These are phyloP conservation scores for Eidolon dupreanum DNA, from an alignment of 2,797 vertebrate species.

Conservation along the genomic window DNA sequence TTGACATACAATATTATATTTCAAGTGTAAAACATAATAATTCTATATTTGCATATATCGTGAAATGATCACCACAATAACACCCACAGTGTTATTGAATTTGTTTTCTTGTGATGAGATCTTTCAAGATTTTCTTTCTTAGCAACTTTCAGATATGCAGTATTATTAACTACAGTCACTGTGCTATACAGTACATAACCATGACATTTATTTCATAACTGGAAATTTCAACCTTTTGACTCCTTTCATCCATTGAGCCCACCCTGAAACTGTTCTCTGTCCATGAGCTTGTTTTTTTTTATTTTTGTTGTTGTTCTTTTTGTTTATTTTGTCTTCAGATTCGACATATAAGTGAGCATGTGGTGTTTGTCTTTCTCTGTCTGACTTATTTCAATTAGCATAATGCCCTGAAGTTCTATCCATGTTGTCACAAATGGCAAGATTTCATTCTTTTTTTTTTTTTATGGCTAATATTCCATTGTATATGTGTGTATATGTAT, in stretches of 20 bases:
- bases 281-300: background rate
- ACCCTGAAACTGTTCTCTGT: too few species aligned
- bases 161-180: too few species aligned
- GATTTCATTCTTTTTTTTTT: background rate
- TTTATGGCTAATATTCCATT: background rate
- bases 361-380: background rate
- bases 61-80: background rate
- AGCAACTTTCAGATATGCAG: background rate
- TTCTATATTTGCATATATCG: background rate
- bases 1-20: background rate
- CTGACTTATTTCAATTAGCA: background rate
- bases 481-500: too few species aligned
- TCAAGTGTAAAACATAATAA: background rate
- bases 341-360: background rate
- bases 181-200: too few species aligned
- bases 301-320: background rate
- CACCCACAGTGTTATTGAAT: background rate
- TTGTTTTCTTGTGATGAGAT: background rate
- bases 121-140: background rate
- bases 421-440: background rate
- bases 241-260: background rate
- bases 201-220: background rate
- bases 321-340: background rate
- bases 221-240: background rate
- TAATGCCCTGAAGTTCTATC: background rate